Conservation (phyloP, 2,113 vertebrate genomes). For the Accipiter cooperii region DNA sequence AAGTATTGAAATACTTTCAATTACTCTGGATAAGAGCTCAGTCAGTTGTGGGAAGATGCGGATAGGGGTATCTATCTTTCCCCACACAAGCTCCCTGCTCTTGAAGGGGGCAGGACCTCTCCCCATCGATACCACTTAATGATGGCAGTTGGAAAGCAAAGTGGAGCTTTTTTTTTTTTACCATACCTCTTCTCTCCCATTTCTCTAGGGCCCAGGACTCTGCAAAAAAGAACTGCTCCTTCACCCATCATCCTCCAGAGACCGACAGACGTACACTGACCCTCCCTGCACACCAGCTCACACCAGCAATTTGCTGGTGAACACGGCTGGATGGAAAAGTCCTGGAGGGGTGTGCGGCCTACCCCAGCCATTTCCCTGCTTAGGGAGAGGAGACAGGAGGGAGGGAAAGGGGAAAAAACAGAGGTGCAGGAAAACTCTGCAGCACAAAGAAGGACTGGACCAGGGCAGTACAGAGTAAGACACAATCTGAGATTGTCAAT, state of each 20-base stretch:
- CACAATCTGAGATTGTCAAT: not conserved
- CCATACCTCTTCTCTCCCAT: not conserved
- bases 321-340: not conserved
- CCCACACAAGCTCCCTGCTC: not conserved
- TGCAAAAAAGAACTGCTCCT: not conserved
- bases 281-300: not conserved
- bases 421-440: not conserved
- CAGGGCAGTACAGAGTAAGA: not conserved
- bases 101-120: not conserved
- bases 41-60: not conserved
- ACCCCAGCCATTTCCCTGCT: not conserved
- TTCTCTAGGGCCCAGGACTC: not conserved
- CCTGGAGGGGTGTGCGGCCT: accelerated
- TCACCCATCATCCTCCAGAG: not conserved
- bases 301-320: not conserved
- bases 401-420: not conserved
- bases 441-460: not conserved
- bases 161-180: not conserved
- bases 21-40: not conserved
- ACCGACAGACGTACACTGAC: not conserved
- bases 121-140: not conserved
- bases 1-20: not conserved
- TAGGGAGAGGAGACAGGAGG: not conserved
- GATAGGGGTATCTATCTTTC: not conserved
- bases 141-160: not conserved